Evolutionary conservation across 2,888 invertebrate genomes (phyloP), one percentile per base, ranked within the genome.

Genomic region (Blastobasis adustella): DNA sequence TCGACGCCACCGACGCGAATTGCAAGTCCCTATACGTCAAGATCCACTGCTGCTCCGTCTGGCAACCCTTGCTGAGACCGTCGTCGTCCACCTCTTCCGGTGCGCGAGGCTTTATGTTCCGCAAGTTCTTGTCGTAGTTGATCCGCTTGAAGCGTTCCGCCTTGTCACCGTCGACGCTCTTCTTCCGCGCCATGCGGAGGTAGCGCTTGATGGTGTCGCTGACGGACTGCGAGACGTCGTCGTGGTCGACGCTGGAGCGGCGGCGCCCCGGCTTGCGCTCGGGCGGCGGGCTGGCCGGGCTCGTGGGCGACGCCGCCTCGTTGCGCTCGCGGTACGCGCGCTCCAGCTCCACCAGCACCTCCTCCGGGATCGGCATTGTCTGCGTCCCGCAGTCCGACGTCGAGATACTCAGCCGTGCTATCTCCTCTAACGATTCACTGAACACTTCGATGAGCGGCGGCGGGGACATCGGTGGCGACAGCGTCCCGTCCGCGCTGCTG

Each of bases 141-240:
- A 96, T 95, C 0, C 96, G 91, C 72, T 96, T 96, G 71, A 96
- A 96, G 49, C 94, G 91, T 69, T 95, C 96, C 4, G 90, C 92
- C 71, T 94, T 94, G 60, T 94, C 94, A 3, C 93, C 92, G 73
- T 96, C 95, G 7, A 94, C 92, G 67, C 95, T 95, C 70, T 96
- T 96, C 73, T 96, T 96, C 41, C 96, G 90, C 6, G 95, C 96
- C 96, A 96, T 96, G 53, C 95, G 89, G 49, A 96, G 79, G 75
- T 96, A 96, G 7, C 96, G 89, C 76, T 96, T 96, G 55, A 96
- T 95, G 59, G 95, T 96, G 69, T 96, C 95, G 69, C 95, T 94
- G 37, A 96, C 96, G 0, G 95, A 96, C 56, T 95, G 95, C 0
- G 95, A 95, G 0, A 95, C 92, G 68, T 95, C 95, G 66, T 95